These are phyloP conservation scores for Pedionomus torquatus DNA, from an alignment of 2,113 vertebrate genomes.

Conservation along the genomic window DNA sequence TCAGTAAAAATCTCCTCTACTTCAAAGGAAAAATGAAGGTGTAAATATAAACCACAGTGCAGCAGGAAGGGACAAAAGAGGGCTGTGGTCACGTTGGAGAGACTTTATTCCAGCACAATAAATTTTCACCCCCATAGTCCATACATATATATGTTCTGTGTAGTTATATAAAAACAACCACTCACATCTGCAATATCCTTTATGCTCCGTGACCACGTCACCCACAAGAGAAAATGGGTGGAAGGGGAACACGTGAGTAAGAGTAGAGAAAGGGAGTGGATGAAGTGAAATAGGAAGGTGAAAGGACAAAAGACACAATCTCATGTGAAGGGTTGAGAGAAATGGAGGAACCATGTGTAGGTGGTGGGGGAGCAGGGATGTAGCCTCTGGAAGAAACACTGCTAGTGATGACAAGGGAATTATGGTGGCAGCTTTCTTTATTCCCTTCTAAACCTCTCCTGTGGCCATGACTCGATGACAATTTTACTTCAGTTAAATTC, in stretches of 20 bases:
- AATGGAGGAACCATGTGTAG: background rate
- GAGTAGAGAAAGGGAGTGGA: background rate
- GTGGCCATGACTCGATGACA: constrained; percentile 34
- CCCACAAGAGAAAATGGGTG: background rate
- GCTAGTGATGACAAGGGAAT: constrained; percentile 20
- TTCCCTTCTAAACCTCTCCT: background rate
- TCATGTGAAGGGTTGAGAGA: background rate
- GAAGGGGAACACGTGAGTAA: background rate
- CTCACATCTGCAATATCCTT: background rate
- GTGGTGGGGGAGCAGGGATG: background rate
- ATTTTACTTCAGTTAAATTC: constrained; percentile 58
- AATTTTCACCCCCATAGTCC: no score
- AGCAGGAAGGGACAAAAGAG: background rate
- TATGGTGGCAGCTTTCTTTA: background rate
- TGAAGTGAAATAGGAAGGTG: background rate
- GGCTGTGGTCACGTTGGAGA: background rate
- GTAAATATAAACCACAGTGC: background rate
- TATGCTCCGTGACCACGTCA: background rate
- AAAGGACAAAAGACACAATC: background rate
- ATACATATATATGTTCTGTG: background rate
- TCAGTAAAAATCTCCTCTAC: background rate
- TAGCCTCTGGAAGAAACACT: background rate
- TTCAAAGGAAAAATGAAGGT: background rate
- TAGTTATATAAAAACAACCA: background rate
- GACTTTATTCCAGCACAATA: background rate